Evolutionary conservation across 2,797 vertebrate species (phyloP).

Genomic region (Ctenopoma multispine): DNA sequence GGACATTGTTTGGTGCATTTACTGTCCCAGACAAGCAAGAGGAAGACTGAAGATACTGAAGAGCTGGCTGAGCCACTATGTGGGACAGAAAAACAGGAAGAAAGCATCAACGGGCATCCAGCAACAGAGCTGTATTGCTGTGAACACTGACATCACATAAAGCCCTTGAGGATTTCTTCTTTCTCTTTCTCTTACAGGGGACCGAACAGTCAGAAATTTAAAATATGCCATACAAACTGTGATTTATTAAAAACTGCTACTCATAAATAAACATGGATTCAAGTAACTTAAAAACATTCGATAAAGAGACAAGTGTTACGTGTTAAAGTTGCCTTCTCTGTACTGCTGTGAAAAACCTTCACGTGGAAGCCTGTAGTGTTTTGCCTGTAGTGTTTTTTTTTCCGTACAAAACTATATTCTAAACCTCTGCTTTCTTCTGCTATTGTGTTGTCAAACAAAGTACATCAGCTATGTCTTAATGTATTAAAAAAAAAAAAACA

Average conservation of each 20-base stretch:
- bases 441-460: constrained; percentile 34
- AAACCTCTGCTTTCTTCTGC: background rate
- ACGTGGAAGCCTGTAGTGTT: constrained; percentile 46
- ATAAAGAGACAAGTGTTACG: constrained; percentile 7
- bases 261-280: constrained; percentile 76
- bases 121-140: constrained; percentile 70
- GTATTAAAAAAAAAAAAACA: background rate
- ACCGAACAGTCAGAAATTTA: constrained; percentile 47
- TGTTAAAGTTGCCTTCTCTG: background rate
- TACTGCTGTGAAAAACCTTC: constrained; percentile 20
- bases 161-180: constrained; percentile 74
- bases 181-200: constrained; percentile 38
- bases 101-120: constrained; percentile 42
- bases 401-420: constrained; percentile 33
- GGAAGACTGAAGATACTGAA: constrained; percentile 71
- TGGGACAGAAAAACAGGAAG: constrained; percentile 53
- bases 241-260: constrained; percentile 49
- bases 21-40: constrained; percentile 38
- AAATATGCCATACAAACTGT: constrained; percentile 21
- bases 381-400: constrained; percentile 7
- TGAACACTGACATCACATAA: constrained; percentile 70
- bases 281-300: constrained; percentile 79
- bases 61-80: constrained; percentile 8
- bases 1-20: background rate
- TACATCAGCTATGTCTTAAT: constrained; percentile 6